Percentiles rank a stretch among this genome's conserved stretches.
phyloP scores from a whole-genome alignment of 2,113 vertebrate genomes.

The Nipponia nippon region DNA sequence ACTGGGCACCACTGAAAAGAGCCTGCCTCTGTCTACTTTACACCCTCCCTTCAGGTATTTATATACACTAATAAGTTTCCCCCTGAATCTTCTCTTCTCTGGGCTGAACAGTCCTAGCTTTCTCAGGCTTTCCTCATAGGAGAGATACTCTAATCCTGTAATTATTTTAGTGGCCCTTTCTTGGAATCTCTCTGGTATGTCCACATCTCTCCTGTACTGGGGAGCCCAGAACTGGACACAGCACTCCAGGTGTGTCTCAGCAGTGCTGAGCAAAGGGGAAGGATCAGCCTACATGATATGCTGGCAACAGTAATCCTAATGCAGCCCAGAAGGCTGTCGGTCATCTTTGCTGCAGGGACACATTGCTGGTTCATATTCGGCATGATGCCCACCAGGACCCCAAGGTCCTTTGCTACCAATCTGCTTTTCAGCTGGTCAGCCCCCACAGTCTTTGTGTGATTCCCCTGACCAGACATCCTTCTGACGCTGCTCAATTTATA shows the following conservation, averaged over 20 bases:
- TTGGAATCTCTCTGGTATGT: no score
- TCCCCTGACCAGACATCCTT: neutral
- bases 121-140: neutral
- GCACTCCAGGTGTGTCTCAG: neutral
- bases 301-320: neutral
- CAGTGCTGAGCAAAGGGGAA: neutral
- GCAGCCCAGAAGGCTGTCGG: no score
- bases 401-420: neutral
- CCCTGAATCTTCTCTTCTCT: neutral
- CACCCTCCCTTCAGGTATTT: neutral
- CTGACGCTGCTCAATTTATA: neutral
- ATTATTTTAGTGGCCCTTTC: neutral
- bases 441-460: neutral
- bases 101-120: neutral
- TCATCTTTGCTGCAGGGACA: neutral
- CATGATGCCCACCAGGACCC: neutral
- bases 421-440: neutral
- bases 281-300: no score
- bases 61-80: neutral
- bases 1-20: neutral
- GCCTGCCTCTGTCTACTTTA: neutral
- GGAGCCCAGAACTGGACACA: neutral
- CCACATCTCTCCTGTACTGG: neutral
- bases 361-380: neutral
- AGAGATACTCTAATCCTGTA: neutral